A percentile compares a stretch with the other conserved stretches of the same genome.
Conservation (phyloP, 2,797 vertebrate genomes). For the Streptopelia turtur region DNA sequence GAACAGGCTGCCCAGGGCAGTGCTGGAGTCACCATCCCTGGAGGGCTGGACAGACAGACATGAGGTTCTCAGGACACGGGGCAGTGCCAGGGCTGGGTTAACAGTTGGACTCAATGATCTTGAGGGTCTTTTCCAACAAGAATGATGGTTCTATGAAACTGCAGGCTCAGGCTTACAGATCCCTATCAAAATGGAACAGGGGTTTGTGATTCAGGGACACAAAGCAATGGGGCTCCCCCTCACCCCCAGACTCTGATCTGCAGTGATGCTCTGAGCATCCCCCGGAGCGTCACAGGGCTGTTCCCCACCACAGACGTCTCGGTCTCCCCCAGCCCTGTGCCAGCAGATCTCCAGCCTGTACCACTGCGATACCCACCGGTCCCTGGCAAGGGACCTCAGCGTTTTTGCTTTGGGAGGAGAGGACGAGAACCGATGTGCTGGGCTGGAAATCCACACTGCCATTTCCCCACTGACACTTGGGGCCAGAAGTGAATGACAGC, state of each 20-base stretch:
- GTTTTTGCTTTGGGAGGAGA: background rate
- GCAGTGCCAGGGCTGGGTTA: too few relatives aligned
- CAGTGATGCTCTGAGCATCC: background rate
- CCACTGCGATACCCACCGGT: background rate
- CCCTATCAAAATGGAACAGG: background rate
- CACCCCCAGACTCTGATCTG: background rate
- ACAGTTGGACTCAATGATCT: too few relatives aligned
- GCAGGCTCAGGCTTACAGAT: background rate
- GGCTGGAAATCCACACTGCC: background rate
- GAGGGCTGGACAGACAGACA: too few relatives aligned
- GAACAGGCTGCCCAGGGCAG: too few relatives aligned
- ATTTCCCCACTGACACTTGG: background rate
- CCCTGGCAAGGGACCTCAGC: background rate
- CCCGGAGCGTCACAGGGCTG: background rate
- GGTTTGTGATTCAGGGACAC: background rate
- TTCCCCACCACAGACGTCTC: background rate
- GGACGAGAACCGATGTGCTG: rapidly evolving
- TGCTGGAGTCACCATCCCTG: too few relatives aligned
- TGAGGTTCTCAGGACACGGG: too few relatives aligned
- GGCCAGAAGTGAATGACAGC: background rate
- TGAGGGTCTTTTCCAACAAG: too few relatives aligned
- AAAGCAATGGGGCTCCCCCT: background rate
- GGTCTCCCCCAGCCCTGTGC: background rate
- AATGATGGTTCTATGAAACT: background rate
- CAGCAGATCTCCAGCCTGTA: background rate